Conservation (phyloP, 2,888 invertebrate species). For the Adelognathus sp. region DNA sequence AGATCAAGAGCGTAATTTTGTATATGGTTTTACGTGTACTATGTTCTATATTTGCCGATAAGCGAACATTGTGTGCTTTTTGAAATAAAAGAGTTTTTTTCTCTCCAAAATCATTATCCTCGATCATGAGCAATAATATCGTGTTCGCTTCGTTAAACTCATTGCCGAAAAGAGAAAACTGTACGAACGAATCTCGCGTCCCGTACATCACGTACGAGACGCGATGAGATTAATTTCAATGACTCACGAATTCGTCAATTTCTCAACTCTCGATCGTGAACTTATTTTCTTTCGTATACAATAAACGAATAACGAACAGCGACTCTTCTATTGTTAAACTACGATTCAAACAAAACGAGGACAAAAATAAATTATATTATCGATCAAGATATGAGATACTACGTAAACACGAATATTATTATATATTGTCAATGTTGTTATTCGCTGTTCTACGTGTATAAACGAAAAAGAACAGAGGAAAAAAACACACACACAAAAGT, state of each 20-base stretch:
- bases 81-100: too few species aligned
- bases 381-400: conserved; percentile 41
- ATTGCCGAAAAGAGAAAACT: conserved; percentile 7
- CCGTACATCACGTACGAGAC: conserved; percentile 34
- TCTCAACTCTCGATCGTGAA: conserved; percentile 16
- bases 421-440: conserved; percentile 70
- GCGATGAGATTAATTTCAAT: conserved; percentile 29
- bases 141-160: conserved; percentile 18
- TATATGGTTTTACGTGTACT: conserved; percentile 10
- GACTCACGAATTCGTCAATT: neutral
- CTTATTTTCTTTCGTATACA: neutral
- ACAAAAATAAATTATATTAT: conserved; percentile 33
- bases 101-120: neutral
- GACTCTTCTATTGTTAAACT: conserved; percentile 22
- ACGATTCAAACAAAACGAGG: conserved; percentile 27
- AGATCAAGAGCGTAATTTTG: conserved; percentile 9
- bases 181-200: conserved; percentile 36
- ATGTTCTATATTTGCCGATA: conserved; percentile 16
- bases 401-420: conserved; percentile 40
- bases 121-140: conserved; percentile 3
- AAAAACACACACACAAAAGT: conserved; percentile 61
- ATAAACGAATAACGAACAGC: too few species aligned
- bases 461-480: conserved; percentile 43
- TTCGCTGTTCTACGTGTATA: conserved; percentile 69
- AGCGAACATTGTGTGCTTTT: conserved; percentile 11